Evolutionary conservation across 2,888 invertebrate genomes (phyloP), one percentile per base, ranked within the genome.

Genomic region (Chaitophorus viminalis): DNA sequence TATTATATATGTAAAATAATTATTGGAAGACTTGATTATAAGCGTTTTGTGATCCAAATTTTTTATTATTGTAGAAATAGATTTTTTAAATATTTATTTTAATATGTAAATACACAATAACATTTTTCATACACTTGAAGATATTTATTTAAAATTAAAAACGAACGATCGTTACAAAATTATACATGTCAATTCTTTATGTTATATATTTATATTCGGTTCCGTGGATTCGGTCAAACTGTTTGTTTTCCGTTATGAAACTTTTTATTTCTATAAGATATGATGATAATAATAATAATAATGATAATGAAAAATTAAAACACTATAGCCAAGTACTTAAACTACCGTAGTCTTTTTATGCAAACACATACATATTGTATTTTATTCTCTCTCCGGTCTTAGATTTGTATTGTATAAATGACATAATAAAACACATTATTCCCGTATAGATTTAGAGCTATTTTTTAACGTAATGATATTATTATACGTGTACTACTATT

Each of bases 1-100:
- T 39, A 36, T 74, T 74, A 36, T 31, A 31, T 25, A 31, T 70
- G 21, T 68, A 82, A 36, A 36, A 65, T 65, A 86, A 31, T 78
- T 87, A 72, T 54, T 25, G 60, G 54, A 87, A 87, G 87, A 87
- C 87, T 87, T 74, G 29, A 79, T 46, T 65, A 87, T 81, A 87
- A 87, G 87, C 87, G 79, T 81, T 86, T 87, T 81, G 79, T 81
- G 81, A 81, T 87, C 1, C 21, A 46, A 87, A 79, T 11, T 86
- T 82, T 86, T 86, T 54, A 54, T 86, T 86, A 87, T 46, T 81
- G 74, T 79, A 81, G 81, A 11, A 36, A 87, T 87, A 87, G 86
- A 46, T 36, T 87, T 79, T 87, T 77, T 72, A 86, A 85, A 70
- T 78, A 86, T 78, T 75, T 52, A 70, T 78, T 87, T 74, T 78